Conservation (phyloP, 2,113 vertebrate genomes). For the zebrafish (Danio rerio) region GRCz12tu NC_133180.1:31656001-31656500, state of each 20-base stretch:
- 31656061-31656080: neutral
- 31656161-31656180: too few relatives aligned
- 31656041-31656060: neutral
- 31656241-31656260: too few relatives aligned
- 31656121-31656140: too few relatives aligned
- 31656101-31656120: neutral
- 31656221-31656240: too few relatives aligned
- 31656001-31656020: too few relatives aligned
- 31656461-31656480: conserved; percentile 32
- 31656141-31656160: too few relatives aligned
- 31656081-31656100: neutral
- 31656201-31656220: too few relatives aligned
- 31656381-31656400: neutral
- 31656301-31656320: too few relatives aligned
- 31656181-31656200: too few relatives aligned
- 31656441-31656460: neutral
- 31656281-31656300: too few relatives aligned
- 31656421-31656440: neutral
- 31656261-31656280: too few relatives aligned
- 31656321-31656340: too few relatives aligned
- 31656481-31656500: neutral
- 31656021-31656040: neutral
- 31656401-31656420: neutral
- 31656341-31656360: neutral
- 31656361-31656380: neutral